Evolutionary conservation across 2,888 invertebrate species (phyloP), one percentile per base, ranked within the genome.

Genomic region (Drosophila hamatofila): DNA sequence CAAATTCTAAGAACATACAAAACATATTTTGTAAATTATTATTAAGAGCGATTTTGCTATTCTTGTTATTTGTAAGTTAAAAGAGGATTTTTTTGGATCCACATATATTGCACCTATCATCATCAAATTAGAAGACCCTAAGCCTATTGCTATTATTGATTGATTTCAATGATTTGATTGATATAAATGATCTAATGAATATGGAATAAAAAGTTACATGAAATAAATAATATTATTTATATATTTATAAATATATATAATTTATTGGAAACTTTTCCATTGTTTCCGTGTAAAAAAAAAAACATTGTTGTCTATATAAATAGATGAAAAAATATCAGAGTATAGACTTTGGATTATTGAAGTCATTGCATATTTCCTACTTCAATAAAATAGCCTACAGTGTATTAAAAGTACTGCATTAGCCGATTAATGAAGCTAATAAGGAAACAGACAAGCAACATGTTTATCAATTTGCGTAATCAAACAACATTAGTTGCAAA

Each of bases 401-500:
- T 18, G 37, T 49, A 37, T 18, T 30, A n/a, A 25, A 44, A 18
- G n/a, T 9, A 27, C 16, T 16, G 48, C 25, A 27, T 14, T 35
- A 23, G 4, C 33, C 37, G 11, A 11, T 27, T 37, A 39, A 27
- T 37, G 21, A 21, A 18, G 54, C 23, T 39, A 77, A 55, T 68
- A 39, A 67, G 72, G 72, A 75, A 75, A 37, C 48, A 30, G 39
- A 21, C 6, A 16, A 42, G n/a, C 37, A 37, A 18, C 44, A 46
- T 56, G 61, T 59, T 66, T 44, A 23, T 54, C 49, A 33, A 44
- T 44, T 23, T 35, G 56, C 25, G 42, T 41, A 27, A 61, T 54
- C 23, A 55, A 61, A 52, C 52, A 55, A 49, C 52, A 57, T 75
- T 70, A 61, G 60, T 51, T 39, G 67, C 18, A 25, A 49, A 60